phyloP scores from a whole-genome alignment of 1,140 invertebrate species.

The Lutraria rhynchaena region DNA sequence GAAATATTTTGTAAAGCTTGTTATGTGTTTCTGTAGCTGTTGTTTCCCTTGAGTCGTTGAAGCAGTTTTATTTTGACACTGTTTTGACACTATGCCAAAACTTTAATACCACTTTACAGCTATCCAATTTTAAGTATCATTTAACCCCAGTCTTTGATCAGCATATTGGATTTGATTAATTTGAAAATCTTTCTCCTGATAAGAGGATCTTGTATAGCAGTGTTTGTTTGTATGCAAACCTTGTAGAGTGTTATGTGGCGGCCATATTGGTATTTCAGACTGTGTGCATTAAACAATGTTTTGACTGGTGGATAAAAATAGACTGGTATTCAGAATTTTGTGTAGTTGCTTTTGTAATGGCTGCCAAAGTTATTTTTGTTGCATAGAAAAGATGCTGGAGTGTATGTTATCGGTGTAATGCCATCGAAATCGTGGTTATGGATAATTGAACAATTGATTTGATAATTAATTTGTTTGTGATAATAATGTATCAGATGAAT shows the following conservation, averaged over 20 bases:
- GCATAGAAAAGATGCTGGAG: too few relatives aligned
- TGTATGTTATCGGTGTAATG: too few relatives aligned
- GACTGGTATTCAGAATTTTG: slow-evolving; percentile 16
- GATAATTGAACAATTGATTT: too few relatives aligned
- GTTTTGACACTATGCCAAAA: slow-evolving; percentile 25
- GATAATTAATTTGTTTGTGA: too few relatives aligned
- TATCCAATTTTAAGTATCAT: slow-evolving; percentile 31
- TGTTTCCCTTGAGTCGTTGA: slow-evolving; percentile 3
- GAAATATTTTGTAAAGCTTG: too few relatives aligned
- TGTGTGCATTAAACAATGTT: slow-evolving; percentile 22
- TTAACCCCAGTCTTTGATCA: slow-evolving; percentile 33
- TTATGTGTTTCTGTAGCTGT: background rate
- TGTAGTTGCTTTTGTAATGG: slow-evolving; percentile 26
- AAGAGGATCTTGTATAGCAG: slow-evolving; percentile 21
- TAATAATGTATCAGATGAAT: too few relatives aligned
- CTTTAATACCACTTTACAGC: slow-evolving; percentile 30
- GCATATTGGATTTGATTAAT: slow-evolving; percentile 44
- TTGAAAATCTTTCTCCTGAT: slow-evolving; percentile 21
- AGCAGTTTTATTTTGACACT: slow-evolving; percentile 6
- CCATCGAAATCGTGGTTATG: too few relatives aligned
- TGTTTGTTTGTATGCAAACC: slow-evolving; percentile 9
- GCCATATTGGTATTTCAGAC: slow-evolving; percentile 26
- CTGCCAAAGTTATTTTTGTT: background rate
- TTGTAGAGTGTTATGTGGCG: background rate
- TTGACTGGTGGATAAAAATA: slow-evolving; percentile 44